Evolutionary conservation across 30 jellyfish, hydroid and myxozoan species (phyloP).

Genomic region (Thelohanellus kitauei): DNA sequence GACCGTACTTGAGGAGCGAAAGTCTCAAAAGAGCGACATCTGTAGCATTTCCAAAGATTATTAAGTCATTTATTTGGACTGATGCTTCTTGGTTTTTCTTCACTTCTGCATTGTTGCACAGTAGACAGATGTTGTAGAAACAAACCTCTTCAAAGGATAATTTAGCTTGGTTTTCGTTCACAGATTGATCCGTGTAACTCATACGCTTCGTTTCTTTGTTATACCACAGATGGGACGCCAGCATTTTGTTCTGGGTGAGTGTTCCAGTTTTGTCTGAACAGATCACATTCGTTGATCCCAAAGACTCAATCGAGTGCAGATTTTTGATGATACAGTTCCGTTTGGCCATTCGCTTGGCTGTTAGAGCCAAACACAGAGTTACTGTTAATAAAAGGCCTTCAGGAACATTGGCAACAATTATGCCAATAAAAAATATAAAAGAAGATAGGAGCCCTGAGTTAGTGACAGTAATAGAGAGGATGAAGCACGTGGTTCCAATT

Average conservation of each 20-base stretch:
- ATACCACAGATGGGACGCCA: slow-evolving; percentile 17
- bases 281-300: slow-evolving; percentile 84
- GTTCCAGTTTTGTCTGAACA: slow-evolving; percentile 99
- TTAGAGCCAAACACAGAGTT: slow-evolving; percentile 83
- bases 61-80: slow-evolving; percentile 32
- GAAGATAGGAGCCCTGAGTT: slow-evolving; percentile 63
- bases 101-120: slow-evolving; percentile 95
- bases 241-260: slow-evolving; percentile 86
- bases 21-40: slow-evolving; percentile 83
- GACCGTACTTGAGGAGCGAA: too few relatives aligned
- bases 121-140: slow-evolving; percentile 35
- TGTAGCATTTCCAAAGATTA: slow-evolving; percentile 91
- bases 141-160: slow-evolving; percentile 2
- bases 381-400: slow-evolving; percentile 96
- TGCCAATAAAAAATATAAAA: slow-evolving; percentile 72
- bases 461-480: slow-evolving; percentile 25
- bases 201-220: background rate
- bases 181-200: background rate
- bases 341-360: slow-evolving; percentile 98
- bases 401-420: slow-evolving; percentile 98
- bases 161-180: background rate
- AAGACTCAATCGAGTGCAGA: slow-evolving; percentile 86
- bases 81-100: background rate
- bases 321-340: slow-evolving; percentile 82
- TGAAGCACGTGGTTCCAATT: slow-evolving; percentile 61